Base-by-base conservation (phyloP, 1,140 invertebrate genomes). In the Agrilus planipennis region DNA sequence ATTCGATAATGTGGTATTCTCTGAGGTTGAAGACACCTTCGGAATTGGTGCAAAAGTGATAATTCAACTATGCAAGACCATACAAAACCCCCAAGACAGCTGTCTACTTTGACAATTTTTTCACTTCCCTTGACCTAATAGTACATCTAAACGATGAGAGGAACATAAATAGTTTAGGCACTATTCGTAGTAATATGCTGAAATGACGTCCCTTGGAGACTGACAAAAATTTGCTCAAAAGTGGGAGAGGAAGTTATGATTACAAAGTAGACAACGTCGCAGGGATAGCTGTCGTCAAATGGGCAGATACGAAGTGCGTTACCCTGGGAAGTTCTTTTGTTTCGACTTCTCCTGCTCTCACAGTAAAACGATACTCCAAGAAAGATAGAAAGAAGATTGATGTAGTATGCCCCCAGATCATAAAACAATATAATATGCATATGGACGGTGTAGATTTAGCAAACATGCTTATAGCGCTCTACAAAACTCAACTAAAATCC, bases 301-400 rank as follows among this genome's bases (percentile, higher is more conserved):
- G 65, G 62, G 52, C 54, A 40, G 62, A 67, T 42, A 67, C 64
- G 51, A 69, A 65, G 49, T 30, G 49, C 29, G 61, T 68, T 12
- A 46, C 51, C 39, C 49, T 69, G 21, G 43, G 22, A 25, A 25
- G n/a, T n/a, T n/a, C n/a, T n/a, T n/a, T n/a, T n/a, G n/a, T n/a
- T n/a, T n/a, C n/a, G n/a, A n/a, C n/a, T n/a, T n/a, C n/a, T n/a
- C n/a, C n/a, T n/a, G n/a, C n/a, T n/a, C n/a, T n/a, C n/a, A n/a
- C n/a, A n/a, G n/a, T n/a, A n/a, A n/a, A n/a, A n/a, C n/a, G n/a
- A n/a, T n/a, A n/a, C n/a, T n/a, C n/a, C n/a, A n/a, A n/a, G n/a
- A n/a, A n/a, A n/a, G n/a, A n/a, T n/a, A n/a, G n/a, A n/a, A n/a
- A n/a, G n/a, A n/a, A n/a, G n/a, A n/a, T n/a, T n/a, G n/a, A n/a